Evolutionary conservation across 2,888 invertebrate species (phyloP).

Genomic region (Meiosimyza decipiens): DNA sequence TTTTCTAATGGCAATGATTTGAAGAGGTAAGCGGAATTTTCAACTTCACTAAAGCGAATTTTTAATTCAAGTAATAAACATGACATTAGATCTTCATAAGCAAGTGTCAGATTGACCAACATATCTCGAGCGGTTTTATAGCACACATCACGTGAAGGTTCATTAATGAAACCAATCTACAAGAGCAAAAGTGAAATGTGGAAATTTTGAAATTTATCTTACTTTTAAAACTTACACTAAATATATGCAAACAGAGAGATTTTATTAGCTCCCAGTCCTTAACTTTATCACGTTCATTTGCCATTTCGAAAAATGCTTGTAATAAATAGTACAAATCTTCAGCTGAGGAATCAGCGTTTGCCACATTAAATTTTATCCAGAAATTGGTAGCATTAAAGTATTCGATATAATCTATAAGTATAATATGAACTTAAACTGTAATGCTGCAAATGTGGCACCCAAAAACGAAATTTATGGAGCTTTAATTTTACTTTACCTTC

Average conservation of each 20-base stretch:
- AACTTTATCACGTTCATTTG: conserved; percentile 70
- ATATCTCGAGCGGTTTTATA: conserved; percentile 80
- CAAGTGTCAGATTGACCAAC: conserved; percentile 75
- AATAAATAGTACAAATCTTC: conserved; percentile 82
- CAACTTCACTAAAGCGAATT: conserved; percentile 57
- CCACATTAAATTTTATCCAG: conserved; percentile 73
- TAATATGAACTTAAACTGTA: not conserved
- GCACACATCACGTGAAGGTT: conserved; percentile 76
- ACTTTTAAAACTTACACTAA: conserved; percentile 70
- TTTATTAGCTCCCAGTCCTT: conserved; percentile 75
- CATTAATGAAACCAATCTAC: conserved; percentile 80
- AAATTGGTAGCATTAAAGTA: conserved; percentile 67
- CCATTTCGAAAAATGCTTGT: conserved; percentile 85
- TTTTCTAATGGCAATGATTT: conserved; percentile 77
- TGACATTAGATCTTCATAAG: conserved; percentile 77
- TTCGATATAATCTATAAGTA: conserved; percentile 66
- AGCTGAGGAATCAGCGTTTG: conserved; percentile 73
- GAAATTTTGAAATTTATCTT: not conserved
- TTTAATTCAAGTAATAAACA: conserved; percentile 73
- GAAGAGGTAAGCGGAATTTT: conserved; percentile 72
- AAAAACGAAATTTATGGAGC: no score
- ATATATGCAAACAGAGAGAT: conserved; percentile 75
- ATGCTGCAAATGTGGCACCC: not conserved
- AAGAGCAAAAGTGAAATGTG: conserved; percentile 33
- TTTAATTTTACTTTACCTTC: conserved; percentile 40